These are phyloP conservation scores for Odocoileus virginianus DNA, from an alignment of 2,113 vertebrate genomes.

Conservation along the genomic window DNA sequence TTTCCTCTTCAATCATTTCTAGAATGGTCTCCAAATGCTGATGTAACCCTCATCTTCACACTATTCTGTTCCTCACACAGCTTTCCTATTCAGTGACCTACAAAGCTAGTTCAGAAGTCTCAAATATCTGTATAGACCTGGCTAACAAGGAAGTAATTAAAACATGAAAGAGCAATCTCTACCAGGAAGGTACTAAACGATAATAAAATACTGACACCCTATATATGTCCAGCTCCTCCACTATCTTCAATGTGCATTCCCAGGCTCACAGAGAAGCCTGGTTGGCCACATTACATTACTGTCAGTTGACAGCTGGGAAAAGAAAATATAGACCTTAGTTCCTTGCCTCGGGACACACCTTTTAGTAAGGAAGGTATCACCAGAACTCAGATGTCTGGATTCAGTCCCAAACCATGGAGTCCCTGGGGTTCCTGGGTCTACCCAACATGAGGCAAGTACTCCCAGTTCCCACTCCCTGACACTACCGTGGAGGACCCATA, in stretches of 20 bases:
- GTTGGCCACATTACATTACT: background rate
- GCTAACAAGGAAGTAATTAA: slow-evolving; percentile 4
- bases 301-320: background rate
- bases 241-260: background rate
- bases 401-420: background rate
- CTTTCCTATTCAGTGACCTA: background rate
- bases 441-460: background rate
- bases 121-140: background rate
- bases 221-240: background rate
- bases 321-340: background rate
- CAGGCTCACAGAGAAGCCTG: background rate
- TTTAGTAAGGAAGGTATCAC: background rate
- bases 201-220: background rate
- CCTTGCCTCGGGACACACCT: background rate
- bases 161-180: background rate
- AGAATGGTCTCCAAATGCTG: background rate
- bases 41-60: background rate
- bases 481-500: background rate
- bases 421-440: background rate
- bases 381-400: background rate
- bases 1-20: background rate
- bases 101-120: background rate
- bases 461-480: background rate
- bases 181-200: background rate
- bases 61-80: background rate